Conservation (phyloP, 2,113 vertebrate species). For the Gobius niger region DNA sequence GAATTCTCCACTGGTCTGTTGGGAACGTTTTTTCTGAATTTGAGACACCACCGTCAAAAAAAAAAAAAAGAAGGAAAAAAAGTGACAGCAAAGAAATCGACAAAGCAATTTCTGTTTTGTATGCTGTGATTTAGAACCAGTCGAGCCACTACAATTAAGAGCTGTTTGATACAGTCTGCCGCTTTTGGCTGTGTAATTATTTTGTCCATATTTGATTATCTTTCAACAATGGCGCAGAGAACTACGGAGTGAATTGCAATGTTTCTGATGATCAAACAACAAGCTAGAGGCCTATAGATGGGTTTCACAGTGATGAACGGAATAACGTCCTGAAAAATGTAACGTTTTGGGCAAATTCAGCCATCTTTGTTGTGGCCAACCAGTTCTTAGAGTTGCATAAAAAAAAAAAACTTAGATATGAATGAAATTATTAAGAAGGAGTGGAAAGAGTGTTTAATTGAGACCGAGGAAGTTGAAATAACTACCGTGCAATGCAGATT, state of each 20-base stretch:
- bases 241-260: not conserved
- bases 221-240: not conserved
- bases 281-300: not conserved
- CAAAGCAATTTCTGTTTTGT: not conserved
- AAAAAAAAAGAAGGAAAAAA: not conserved
- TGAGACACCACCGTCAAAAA: constrained; percentile 8
- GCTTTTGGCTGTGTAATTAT: not conserved
- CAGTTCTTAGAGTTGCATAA: too few species aligned
- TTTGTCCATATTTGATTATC: not conserved
- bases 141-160: not conserved
- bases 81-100: constrained; percentile 18
- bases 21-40: not conserved
- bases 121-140: not conserved
- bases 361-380: too few species aligned
- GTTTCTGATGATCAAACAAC: not conserved
- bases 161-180: not conserved
- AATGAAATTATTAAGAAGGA: too few species aligned
- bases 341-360: too few species aligned
- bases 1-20: constrained; percentile 2
- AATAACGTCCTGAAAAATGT: too few species aligned
- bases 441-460: too few species aligned
- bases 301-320: too few species aligned
- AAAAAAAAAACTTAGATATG: too few species aligned
- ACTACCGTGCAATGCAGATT: too few species aligned
- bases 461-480: too few species aligned